Conservation (phyloP, 2,113 vertebrate species). For the Delphinus delphis region DNA sequence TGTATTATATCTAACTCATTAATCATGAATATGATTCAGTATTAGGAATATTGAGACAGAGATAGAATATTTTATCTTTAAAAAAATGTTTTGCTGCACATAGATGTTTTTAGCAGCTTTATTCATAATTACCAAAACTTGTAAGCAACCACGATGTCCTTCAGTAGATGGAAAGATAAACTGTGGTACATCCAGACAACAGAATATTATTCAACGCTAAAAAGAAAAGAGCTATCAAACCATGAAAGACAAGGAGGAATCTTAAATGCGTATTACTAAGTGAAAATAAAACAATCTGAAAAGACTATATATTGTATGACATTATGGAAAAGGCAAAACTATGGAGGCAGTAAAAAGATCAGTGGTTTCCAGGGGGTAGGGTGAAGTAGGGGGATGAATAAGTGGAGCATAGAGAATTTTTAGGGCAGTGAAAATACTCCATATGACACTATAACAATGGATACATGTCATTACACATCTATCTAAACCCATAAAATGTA, state of each 20-base stretch:
- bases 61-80: background rate
- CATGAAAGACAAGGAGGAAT: background rate
- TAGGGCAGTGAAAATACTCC: background rate
- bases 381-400: background rate
- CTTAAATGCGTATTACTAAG: background rate
- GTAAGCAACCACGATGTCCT: background rate
- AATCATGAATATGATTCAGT: slow-evolving; percentile 38
- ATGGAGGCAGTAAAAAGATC: background rate
- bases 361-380: background rate
- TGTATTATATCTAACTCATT: background rate
- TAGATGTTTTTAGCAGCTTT: background rate
- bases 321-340: background rate
- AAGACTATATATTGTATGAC: background rate
- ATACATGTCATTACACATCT: background rate
- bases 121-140: background rate
- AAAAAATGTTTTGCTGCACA: background rate
- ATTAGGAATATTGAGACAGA: background rate
- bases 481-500: background rate
- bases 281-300: background rate
- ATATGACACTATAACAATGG: no score
- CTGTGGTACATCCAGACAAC: background rate
- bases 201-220: background rate
- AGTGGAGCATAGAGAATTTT: background rate
- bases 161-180: background rate
- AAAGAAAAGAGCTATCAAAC: background rate